Evolutionary conservation across 2,888 invertebrate genomes (phyloP).

Genomic region (Trachelus troglodyta): DNA sequence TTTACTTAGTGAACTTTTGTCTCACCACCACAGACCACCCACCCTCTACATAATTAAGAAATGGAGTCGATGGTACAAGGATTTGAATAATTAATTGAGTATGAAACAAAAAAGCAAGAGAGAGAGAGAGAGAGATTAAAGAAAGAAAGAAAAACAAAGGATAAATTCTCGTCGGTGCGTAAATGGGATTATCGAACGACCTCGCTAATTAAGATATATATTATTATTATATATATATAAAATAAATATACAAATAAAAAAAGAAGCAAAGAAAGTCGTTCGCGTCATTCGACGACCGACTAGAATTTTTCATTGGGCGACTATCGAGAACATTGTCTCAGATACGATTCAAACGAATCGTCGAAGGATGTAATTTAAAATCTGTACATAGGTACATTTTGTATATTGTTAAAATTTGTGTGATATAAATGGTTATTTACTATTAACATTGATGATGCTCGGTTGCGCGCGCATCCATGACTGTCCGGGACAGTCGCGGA

Average conservation of each 20-base stretch:
- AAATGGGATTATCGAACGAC: background rate
- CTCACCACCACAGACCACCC: slow-evolving; percentile 14
- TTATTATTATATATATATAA: slow-evolving; percentile 2
- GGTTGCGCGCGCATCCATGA: slow-evolving; percentile 3
- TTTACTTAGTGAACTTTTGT: slow-evolving; percentile 53
- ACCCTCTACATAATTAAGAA: slow-evolving; percentile 27
- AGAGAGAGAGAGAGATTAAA: slow-evolving; percentile 13
- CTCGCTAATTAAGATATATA: background rate
- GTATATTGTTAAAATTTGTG: slow-evolving; percentile 67
- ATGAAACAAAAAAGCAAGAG: background rate
- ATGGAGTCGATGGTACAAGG: slow-evolving; percentile 11
- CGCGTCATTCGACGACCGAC: slow-evolving; percentile 22
- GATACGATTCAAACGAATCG: slow-evolving; percentile 7
- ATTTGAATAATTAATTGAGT: slow-evolving; percentile 5
- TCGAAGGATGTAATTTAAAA: slow-evolving; percentile 64
- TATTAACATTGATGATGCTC: slow-evolving; percentile 32
- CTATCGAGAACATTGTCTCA: background rate
- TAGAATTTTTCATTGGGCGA: background rate
- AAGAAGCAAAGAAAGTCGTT: slow-evolving; percentile 16
- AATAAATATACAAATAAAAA: background rate
- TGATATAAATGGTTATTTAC: slow-evolving; percentile 67
- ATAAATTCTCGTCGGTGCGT: background rate
- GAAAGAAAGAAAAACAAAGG: background rate
- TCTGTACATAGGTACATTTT: slow-evolving; percentile 66
- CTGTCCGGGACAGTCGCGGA: background rate